These are phyloP conservation scores for Coregonus clupeaformis DNA, from an alignment of 2,113 vertebrate genomes.

Conservation along the genomic window DNA sequence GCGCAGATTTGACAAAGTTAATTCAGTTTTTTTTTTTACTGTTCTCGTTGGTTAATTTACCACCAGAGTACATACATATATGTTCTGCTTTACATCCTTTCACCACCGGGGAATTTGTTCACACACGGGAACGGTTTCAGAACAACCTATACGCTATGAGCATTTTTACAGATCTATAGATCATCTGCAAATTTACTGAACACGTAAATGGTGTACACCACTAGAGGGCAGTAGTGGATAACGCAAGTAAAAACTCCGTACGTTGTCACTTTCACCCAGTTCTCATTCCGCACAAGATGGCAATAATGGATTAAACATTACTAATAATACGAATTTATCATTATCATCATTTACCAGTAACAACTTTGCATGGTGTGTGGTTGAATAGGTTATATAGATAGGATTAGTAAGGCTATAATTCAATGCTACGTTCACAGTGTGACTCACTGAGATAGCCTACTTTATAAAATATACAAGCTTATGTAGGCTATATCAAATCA, in stretches of 20 bases:
- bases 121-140: not conserved
- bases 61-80: not conserved
- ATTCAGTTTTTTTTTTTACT: no score
- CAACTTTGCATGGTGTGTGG: not conserved
- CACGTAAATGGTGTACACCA: not conserved
- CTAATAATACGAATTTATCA: not conserved
- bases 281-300: not conserved
- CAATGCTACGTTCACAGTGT: no score
- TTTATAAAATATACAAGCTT: no score
- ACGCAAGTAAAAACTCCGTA: not conserved
- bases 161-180: not conserved
- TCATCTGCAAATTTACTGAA: not conserved
- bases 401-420: no score
- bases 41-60: not conserved
- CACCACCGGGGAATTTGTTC: not conserved
- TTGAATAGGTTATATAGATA: no score
- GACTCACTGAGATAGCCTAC: no score
- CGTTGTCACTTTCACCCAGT: not conserved
- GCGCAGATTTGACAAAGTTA: no score
- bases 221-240: conserved; percentile 62
- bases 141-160: not conserved
- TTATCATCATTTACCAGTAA: not conserved
- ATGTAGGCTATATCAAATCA: no score
- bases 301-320: not conserved
- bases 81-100: not conserved